These are phyloP conservation scores for Gibbula magus DNA, from an alignment of 2,888 invertebrate species.

Conservation along the genomic window DNA sequence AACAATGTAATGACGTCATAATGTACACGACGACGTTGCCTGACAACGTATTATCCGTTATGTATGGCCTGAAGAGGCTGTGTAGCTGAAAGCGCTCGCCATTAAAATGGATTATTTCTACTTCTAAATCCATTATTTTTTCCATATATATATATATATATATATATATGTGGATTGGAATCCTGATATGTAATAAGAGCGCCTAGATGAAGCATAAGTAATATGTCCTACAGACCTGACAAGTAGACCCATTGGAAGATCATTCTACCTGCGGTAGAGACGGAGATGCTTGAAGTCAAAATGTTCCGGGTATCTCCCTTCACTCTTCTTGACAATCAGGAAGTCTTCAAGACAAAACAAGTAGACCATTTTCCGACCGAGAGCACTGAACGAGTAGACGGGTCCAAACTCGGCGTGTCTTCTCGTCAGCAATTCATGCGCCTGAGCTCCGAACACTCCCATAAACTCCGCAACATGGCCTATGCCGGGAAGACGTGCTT, in stretches of 20 bases:
- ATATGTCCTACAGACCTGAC: no score
- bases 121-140: no score
- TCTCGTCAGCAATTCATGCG: conserved; percentile 38
- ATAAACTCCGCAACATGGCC: conserved; percentile 44
- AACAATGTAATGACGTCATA: no score
- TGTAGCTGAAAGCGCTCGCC: no score
- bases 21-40: no score
- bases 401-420: conserved; percentile 38
- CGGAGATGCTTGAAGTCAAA: conserved; percentile 48
- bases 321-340: conserved; percentile 37
- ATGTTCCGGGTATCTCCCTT: conserved; percentile 45
- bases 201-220: no score
- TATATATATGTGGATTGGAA: no score
- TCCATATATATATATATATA: no score
- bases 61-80: no score
- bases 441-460: conserved; percentile 40
- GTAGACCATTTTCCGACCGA: conserved; percentile 44
- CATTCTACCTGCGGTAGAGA: conserved; percentile 39
- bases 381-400: conserved; percentile 40
- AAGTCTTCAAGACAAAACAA: conserved; percentile 44
- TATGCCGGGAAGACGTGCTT: background rate
- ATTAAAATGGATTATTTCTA: no score
- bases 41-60: no score
- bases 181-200: no score
- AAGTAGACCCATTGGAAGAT: conserved; percentile 43